Evolutionary conservation across 1,140 invertebrate genomes (phyloP).

Genomic region (Drosophila elegans): DNA sequence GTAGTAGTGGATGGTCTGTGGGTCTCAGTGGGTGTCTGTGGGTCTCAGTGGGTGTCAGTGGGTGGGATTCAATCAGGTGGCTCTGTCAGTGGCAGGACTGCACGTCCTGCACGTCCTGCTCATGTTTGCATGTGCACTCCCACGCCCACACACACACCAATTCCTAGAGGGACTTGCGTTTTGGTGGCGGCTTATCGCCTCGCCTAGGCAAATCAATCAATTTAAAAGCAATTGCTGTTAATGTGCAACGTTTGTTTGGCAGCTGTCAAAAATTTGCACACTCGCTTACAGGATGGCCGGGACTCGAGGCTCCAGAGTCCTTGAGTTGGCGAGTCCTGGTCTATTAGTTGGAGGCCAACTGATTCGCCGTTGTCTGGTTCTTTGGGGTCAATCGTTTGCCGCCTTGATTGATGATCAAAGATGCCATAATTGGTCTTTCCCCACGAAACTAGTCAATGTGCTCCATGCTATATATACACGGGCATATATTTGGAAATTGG

Average conservation of each 20-base stretch:
- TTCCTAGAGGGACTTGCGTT: not conserved
- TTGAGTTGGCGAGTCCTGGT: slow-evolving; percentile 32
- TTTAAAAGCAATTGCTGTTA: slow-evolving; percentile 83
- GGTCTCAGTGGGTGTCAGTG: not conserved
- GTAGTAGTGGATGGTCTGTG: slow-evolving; percentile 4
- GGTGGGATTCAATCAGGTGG: slow-evolving; percentile 63
- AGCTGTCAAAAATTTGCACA: slow-evolving; percentile 72
- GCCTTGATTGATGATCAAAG: slow-evolving; percentile 55
- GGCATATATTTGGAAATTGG: slow-evolving; percentile 3
- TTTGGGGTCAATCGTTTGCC: slow-evolving; percentile 57
- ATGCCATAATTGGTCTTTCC: slow-evolving; percentile 43
- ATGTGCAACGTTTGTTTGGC: slow-evolving; percentile 80
- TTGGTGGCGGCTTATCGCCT: slow-evolving; percentile 50
- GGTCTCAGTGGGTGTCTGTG: not conserved
- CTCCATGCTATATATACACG: not conserved
- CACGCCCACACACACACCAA: slow-evolving; percentile 2
- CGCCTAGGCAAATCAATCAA: slow-evolving; percentile 77
- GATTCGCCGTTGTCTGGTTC: slow-evolving; percentile 43
- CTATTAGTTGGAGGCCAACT: slow-evolving; percentile 53
- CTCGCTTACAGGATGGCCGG: slow-evolving; percentile 17
- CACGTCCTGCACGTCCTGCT: slow-evolving; percentile 52
- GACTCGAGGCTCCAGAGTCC: slow-evolving; percentile 9
- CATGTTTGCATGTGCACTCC: slow-evolving; percentile 50
- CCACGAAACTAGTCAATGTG: slow-evolving; percentile 29
- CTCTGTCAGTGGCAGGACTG: slow-evolving; percentile 63